Evolutionary conservation across 2,797 vertebrate species (phyloP).

Genomic region (Antrozous pallidus): DNA sequence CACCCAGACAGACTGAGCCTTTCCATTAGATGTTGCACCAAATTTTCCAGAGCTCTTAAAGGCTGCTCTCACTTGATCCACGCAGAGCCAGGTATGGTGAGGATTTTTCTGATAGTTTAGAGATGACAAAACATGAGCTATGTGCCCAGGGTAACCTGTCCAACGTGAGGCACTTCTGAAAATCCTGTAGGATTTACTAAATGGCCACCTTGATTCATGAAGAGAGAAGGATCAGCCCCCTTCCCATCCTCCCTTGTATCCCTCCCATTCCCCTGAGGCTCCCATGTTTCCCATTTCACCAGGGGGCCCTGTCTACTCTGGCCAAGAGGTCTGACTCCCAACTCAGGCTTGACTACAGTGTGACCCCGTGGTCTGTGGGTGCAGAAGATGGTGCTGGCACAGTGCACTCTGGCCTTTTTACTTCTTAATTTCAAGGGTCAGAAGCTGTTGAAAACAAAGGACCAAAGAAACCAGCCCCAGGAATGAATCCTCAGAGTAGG

Average conservation of each 20-base stretch:
- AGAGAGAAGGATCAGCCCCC: background rate
- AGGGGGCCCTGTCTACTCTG: background rate
- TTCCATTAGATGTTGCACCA: rapidly evolving
- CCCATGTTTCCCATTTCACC: background rate
- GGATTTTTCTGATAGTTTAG: background rate
- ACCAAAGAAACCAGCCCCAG: background rate
- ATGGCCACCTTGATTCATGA: background rate
- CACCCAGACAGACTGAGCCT: background rate
- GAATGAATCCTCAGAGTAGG: background rate
- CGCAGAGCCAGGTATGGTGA: rapidly evolving
- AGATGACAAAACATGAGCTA: background rate
- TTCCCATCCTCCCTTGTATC: too few relatives aligned
- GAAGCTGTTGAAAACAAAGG: background rate
- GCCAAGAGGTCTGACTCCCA: background rate
- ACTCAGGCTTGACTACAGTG: background rate
- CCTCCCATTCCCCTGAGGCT: rapidly evolving
- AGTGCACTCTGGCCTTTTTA: background rate
- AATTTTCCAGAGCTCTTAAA: background rate
- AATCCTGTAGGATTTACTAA: background rate
- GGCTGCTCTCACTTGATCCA: background rate
- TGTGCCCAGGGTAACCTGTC: background rate
- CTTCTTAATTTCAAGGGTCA: background rate
- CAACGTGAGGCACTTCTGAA: rapidly evolving
- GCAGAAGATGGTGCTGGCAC: background rate
- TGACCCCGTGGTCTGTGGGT: background rate